A percentile compares a stretch with the other conserved stretches of the same genome.
Evolutionary conservation across 2,113 vertebrate species (phyloP).

Genomic region (Calyptomena viridis): DNA sequence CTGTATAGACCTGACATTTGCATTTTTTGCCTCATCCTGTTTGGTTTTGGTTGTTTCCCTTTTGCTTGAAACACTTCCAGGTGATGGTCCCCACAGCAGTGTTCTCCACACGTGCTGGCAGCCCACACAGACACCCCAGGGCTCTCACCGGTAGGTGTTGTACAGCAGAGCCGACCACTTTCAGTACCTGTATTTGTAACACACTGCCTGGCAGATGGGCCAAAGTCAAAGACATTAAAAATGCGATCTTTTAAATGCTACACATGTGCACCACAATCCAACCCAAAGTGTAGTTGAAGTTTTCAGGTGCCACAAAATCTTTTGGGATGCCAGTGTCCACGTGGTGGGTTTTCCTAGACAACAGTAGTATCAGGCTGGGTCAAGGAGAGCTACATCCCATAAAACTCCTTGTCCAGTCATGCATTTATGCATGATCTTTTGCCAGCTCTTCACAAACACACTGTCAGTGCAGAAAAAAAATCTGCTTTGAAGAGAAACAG

Average conservation of each 20-base stretch:
- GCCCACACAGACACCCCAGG: background rate
- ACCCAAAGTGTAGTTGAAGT: background rate
- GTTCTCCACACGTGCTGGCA: accelerated
- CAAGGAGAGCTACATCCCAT: background rate
- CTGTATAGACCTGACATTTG: background rate
- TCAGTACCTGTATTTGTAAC: background rate
- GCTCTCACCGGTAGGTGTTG: background rate
- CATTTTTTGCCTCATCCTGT: background rate
- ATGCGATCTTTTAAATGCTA: background rate
- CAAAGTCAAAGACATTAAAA: background rate
- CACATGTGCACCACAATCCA: background rate
- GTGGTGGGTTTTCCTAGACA: background rate
- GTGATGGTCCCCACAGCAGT: background rate
- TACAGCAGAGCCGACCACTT: background rate
- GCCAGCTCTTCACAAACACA: background rate
- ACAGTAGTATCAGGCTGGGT: background rate
- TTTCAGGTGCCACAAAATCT: background rate
- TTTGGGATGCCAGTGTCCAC: background rate
- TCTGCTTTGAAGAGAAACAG: background rate
- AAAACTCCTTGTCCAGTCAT: background rate
- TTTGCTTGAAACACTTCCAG: background rate
- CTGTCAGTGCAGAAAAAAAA: background rate
- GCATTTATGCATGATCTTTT: background rate
- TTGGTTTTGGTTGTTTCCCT: background rate
- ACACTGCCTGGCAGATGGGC: background rate